These are phyloP conservation scores for Fragum whitleyi DNA, from an alignment of 2,888 invertebrate genomes.

Conservation along the genomic window DNA sequence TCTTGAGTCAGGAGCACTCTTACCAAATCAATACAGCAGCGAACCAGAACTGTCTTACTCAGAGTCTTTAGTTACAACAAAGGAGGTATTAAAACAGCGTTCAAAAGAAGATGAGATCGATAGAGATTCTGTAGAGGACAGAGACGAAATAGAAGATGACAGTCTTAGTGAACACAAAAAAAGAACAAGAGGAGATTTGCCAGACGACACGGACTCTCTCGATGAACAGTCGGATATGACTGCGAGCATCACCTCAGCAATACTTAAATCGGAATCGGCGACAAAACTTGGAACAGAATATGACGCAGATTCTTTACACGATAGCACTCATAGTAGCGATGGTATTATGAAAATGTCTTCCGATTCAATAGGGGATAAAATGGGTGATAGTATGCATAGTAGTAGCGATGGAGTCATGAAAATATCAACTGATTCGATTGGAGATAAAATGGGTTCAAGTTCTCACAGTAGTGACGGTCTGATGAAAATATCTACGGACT, in stretches of 20 bases:
- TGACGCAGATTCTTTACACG: slow-evolving; percentile 78
- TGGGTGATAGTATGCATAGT: slow-evolving; percentile 33
- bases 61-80: slow-evolving; percentile 58
- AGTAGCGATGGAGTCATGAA: slow-evolving; percentile 48
- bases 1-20: slow-evolving; percentile 82
- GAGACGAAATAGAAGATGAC: slow-evolving; percentile 77
- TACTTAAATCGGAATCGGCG: slow-evolving; percentile 70
- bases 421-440: slow-evolving; percentile 24
- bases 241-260: slow-evolving; percentile 79
- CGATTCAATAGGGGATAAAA: slow-evolving; percentile 74
- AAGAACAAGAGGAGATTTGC: slow-evolving; percentile 65
- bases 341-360: slow-evolving; percentile 80
- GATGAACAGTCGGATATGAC: slow-evolving; percentile 80
- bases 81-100: slow-evolving; percentile 54
- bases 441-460: slow-evolving; percentile 49
- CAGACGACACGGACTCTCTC: slow-evolving; percentile 78
- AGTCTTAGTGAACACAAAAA: slow-evolving; percentile 77
- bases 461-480: slow-evolving; percentile 73
- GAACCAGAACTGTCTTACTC: slow-evolving; percentile 59
- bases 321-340: slow-evolving; percentile 72
- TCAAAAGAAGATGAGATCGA: slow-evolving; percentile 70
- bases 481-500: slow-evolving; percentile 81
- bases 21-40: slow-evolving; percentile 66
- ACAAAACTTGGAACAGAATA: slow-evolving; percentile 66
- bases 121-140: slow-evolving; percentile 77